Base-by-base conservation (phyloP, 2,113 vertebrate species). In the Brachyhypopomus gauderio region DNA sequence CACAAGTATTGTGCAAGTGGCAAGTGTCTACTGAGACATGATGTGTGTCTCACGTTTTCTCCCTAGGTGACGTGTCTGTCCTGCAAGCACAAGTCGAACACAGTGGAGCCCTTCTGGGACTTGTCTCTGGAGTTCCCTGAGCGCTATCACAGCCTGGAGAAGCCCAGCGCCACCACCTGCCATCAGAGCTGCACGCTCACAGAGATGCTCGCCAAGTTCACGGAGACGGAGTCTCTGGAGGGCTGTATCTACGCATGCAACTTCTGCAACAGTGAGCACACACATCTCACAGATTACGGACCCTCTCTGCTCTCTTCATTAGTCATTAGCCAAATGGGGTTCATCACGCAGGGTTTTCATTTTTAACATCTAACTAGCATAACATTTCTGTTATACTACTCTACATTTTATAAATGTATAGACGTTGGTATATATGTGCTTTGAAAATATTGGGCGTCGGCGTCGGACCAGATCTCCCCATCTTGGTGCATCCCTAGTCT, bases 141-240 rank as follows among this genome's bases (percentile, higher is more conserved):
- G 90, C 95, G 98, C 1, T 99, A 98, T 89, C 98, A 99, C 90
- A 94, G 92, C 60, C 86, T 94, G 38, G 94, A 93, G 85, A 97
- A 96, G 88, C 71, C 95, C 20, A 94, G 94, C 23, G 87, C 45
- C 2, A 11, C 45, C 2, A 11, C 95, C 2, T 92, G 89, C 85
- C 95, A 95, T 84, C 92, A 93, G 17, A 94, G 96, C 93, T 99
- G 98, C 93, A 93, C 96, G 84, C 96, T 99, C 75, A 98, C 96
- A 0, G 98, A 99, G 89, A 99, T 99, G 98, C 86, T 99, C 91
- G 96, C 96, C 91, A 99, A 99, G 91, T 99, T 99, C 93, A 99
- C 98, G 0, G 98, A 99, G 92, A 98, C 96, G 0, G 98, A 99
- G 88, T 96, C 96, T 70, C 94, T 99, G 84, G 97, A 99, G 90